Evolutionary conservation across 2,888 invertebrate genomes (phyloP).

Genomic region (Miltochrista miniata): DNA sequence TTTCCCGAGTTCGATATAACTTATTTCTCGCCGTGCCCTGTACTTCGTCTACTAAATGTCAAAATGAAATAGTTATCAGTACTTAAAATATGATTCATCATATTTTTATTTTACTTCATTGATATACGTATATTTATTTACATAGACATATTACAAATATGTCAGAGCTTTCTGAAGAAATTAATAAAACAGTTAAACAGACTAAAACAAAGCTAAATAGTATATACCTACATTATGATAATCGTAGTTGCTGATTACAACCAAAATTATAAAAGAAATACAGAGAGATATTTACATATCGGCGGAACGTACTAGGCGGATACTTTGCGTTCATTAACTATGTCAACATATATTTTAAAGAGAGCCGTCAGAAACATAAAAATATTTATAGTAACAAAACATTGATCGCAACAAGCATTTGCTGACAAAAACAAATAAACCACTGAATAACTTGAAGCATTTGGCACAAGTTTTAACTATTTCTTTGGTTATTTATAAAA

Average conservation of each 20-base stretch:
- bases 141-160: not conserved
- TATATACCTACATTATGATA: not conserved
- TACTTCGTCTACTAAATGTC: not conserved
- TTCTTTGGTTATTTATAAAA: not conserved
- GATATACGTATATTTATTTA: not conserved
- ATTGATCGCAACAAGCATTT: not conserved
- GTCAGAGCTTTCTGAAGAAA: not conserved
- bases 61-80: not conserved
- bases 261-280: not conserved
- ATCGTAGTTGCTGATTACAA: not conserved
- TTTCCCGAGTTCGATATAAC: no score
- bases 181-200: not conserved
- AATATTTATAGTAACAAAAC: not conserved
- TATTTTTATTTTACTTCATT: not conserved
- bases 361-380: not conserved
- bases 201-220: not conserved
- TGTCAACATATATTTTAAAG: not conserved
- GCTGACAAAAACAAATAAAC: not conserved
- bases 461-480: constrained; percentile 1
- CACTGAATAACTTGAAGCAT: not conserved
- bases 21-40: no score
- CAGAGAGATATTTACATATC: constrained; percentile 4
- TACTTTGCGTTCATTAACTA: not conserved
- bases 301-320: constrained; percentile 5
- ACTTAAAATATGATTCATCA: not conserved